These are phyloP conservation scores for Tor tambroides DNA, from an alignment of 2,113 vertebrate genomes.

Conservation along the genomic window DNA sequence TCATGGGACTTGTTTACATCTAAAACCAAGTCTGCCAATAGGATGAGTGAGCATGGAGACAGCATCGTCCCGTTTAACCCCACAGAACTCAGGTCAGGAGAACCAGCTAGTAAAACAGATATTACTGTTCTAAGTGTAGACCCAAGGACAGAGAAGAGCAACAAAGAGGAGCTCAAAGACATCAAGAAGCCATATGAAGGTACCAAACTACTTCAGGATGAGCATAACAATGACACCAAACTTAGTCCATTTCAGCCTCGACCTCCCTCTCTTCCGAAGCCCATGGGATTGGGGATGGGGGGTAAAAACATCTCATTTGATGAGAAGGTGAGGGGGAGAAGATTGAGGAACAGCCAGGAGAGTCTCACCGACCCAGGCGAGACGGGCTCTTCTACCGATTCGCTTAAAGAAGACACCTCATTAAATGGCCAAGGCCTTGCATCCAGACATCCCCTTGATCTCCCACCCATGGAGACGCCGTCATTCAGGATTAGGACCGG, in stretches of 20 bases:
- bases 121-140: slow-evolving; percentile 47
- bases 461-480: slow-evolving; percentile 61
- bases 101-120: slow-evolving; percentile 60
- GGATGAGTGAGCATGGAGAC: slow-evolving; percentile 76
- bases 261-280: slow-evolving; percentile 75
- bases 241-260: slow-evolving; percentile 63
- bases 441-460: slow-evolving; percentile 52
- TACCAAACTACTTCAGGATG: slow-evolving; percentile 47
- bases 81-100: slow-evolving; percentile 50
- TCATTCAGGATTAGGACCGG: slow-evolving; percentile 63
- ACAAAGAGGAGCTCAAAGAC: slow-evolving; percentile 49
- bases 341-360: slow-evolving; percentile 81
- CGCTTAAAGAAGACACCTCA: slow-evolving; percentile 70
- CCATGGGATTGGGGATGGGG: slow-evolving; percentile 68
- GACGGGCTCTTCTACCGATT: slow-evolving; percentile 79
- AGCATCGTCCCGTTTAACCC: slow-evolving; percentile 64
- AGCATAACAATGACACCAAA: slow-evolving; percentile 55
- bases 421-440: slow-evolving; percentile 55
- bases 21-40: slow-evolving; percentile 59
- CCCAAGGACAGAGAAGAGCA: slow-evolving; percentile 46
- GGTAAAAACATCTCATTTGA: slow-evolving; percentile 79
- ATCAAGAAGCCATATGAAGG: slow-evolving; percentile 55
- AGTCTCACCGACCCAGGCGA: slow-evolving; percentile 77
- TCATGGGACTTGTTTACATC: slow-evolving; percentile 40
- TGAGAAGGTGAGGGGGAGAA: slow-evolving; percentile 74